Evolutionary conservation across 2,113 vertebrate genomes (phyloP), one percentile per base, ranked within the genome.

Genomic region (Neotragus moschatus): DNA sequence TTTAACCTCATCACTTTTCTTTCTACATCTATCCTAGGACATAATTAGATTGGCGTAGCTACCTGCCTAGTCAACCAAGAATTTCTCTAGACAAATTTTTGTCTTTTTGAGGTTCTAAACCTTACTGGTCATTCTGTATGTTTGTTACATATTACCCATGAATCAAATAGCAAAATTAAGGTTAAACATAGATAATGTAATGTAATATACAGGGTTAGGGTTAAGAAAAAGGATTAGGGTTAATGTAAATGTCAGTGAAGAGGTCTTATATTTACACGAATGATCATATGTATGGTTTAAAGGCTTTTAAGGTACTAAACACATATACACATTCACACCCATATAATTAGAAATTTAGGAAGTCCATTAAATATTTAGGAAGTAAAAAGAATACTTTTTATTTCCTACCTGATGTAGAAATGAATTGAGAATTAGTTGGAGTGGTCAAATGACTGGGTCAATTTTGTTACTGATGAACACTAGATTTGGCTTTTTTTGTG

Each of bases 151-250:
- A 63, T 53, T 96, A 66, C 0, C 2, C 6, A 60, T 11, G 10
- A 89, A 43, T 88, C 19, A 93, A 88, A 77, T 70, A 33, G 11
- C 11, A 85, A 94, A 61, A 87, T 92, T 21, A 90, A 97, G 94
- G 58, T 70, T 80, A 90, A 96, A n/a, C 26, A 61, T 77, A 90
- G 25, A 21, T 84, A 45, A 26, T 26, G 70, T 75, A 43, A 39
- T 25, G 3, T 75, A 73, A 39, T 73, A 6, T 11, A 73, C 36
- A 75, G 12, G 39, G 23, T 75, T 75, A 43, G 70, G 39, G 36
- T 73, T 43, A 73, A 73, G 36, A 39, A 39, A 73, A 23, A 75
- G 70, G 39, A 26, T 75, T 75, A 43, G 70, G 11, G 21, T 75
- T 21, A 85, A 77, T 53, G 43, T n/a, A 85, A 10, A 56, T 60